Evolutionary conservation across 2,797 vertebrate species (phyloP).

Genomic region (Odontamblyopus rebecca): DNA sequence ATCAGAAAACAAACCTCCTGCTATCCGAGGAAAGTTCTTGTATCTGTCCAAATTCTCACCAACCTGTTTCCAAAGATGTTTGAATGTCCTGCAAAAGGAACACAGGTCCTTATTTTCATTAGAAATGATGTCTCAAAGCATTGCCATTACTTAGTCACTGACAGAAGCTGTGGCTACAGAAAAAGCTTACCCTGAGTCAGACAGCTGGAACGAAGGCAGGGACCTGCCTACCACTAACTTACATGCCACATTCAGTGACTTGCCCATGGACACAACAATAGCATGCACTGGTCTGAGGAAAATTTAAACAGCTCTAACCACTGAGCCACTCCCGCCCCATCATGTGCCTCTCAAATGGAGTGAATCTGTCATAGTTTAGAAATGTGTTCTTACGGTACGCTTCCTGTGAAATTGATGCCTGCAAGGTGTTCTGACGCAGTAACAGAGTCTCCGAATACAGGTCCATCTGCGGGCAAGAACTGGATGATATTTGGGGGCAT

Average conservation of each 20-base stretch:
- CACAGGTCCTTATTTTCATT: not conserved
- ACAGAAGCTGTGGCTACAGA: no score
- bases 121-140: not conserved
- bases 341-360: not conserved
- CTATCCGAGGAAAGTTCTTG: constrained; percentile 88
- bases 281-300: not conserved
- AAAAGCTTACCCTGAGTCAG: no score
- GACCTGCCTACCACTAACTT: no score
- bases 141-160: not conserved
- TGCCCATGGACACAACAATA: no score
- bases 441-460: constrained; percentile 86
- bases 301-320: not conserved
- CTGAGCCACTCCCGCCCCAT: no score
- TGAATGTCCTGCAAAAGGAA: constrained; percentile 87
- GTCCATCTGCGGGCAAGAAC: constrained; percentile 90
- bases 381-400: constrained; percentile 80
- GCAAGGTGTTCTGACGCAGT: constrained; percentile 88
- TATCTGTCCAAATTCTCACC: constrained; percentile 89
- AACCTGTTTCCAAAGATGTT: constrained; percentile 92
- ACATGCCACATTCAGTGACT: no score
- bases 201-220: no score
- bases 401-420: constrained; percentile 96
- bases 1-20: constrained; percentile 79
- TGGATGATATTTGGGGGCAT: constrained; percentile 91
- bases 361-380: not conserved